These are phyloP conservation scores for Temnothorax longispinosus DNA, from an alignment of 1,140 invertebrate species.

Conservation along the genomic window DNA sequence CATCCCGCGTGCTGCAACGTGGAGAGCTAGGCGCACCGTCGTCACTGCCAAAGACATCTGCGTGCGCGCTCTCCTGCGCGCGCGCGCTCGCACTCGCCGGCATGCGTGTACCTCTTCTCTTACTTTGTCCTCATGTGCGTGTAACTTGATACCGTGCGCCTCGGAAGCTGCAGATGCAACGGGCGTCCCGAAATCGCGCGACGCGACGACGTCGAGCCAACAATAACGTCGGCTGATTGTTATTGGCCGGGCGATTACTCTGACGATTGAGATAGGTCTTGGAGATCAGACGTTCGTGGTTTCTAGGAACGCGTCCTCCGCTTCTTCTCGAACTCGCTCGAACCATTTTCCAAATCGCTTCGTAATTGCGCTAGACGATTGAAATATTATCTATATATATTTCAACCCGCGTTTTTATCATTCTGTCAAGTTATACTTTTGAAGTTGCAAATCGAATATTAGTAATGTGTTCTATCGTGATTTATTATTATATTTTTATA, in stretches of 20 bases:
- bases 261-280: neutral
- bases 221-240: conserved; percentile 46
- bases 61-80: conserved; percentile 7
- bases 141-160: conserved; percentile 49
- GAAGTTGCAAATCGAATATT: neutral
- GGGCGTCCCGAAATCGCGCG: conserved; percentile 36
- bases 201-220: conserved; percentile 38
- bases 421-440: neutral
- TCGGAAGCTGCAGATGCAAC: conserved; percentile 42
- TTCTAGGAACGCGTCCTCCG: neutral
- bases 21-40: conserved; percentile 45
- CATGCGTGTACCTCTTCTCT: conserved; percentile 25
- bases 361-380: neutral
- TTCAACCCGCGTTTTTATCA: neutral
- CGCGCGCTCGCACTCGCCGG: conserved; percentile 17
- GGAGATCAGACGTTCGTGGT: neutral
- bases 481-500: neutral
- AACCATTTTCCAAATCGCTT: neutral
- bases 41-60: conserved; percentile 66
- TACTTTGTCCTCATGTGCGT: conserved; percentile 38
- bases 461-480: neutral
- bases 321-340: neutral
- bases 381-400: neutral
- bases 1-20: conserved; percentile 48
- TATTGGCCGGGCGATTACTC: conserved; percentile 24